Conservation (phyloP, 2,888 invertebrate species). For the Parascotia fuliginaria region DNA sequence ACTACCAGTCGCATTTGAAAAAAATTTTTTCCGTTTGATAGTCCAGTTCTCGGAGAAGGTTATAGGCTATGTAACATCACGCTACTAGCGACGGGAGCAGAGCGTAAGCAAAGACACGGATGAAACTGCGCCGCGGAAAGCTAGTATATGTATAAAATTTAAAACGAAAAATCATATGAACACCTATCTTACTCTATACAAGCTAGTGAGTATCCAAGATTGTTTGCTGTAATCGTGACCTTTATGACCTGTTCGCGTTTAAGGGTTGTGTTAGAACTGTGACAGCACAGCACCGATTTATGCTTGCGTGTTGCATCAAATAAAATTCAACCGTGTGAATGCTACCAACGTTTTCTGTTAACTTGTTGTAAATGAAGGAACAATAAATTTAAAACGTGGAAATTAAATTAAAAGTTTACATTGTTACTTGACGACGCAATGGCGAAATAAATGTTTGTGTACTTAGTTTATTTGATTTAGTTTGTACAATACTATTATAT, state of each 20-base stretch:
- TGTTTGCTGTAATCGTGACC: conserved; percentile 15
- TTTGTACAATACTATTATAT: not conserved
- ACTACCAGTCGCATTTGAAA: no score
- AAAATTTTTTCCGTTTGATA: no score
- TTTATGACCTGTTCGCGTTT: conserved; percentile 31
- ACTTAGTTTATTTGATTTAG: conserved; percentile 3
- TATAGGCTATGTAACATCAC: no score
- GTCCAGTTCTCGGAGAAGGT: no score
- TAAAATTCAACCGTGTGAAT: conserved; percentile 38
- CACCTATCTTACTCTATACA: not conserved
- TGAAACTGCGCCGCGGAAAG: no score
- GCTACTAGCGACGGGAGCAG: no score
- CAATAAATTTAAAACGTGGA: conserved; percentile 10
- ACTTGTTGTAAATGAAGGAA: conserved; percentile 8
- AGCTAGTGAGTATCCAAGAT: not conserved
- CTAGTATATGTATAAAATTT: not conserved
- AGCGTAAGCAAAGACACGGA: no score
- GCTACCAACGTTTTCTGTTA: conserved; percentile 8
- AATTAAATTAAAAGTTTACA: conserved; percentile 12
- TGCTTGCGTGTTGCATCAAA: conserved; percentile 31
- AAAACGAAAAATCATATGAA: not conserved
- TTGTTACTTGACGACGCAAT: conserved; percentile 10
- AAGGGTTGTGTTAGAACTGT: conserved; percentile 26
- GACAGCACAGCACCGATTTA: conserved; percentile 37
- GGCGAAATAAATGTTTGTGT: conserved; percentile 10